Base-by-base conservation (phyloP, 2,113 vertebrate genomes). In the Bubo blakistoni region DNA sequence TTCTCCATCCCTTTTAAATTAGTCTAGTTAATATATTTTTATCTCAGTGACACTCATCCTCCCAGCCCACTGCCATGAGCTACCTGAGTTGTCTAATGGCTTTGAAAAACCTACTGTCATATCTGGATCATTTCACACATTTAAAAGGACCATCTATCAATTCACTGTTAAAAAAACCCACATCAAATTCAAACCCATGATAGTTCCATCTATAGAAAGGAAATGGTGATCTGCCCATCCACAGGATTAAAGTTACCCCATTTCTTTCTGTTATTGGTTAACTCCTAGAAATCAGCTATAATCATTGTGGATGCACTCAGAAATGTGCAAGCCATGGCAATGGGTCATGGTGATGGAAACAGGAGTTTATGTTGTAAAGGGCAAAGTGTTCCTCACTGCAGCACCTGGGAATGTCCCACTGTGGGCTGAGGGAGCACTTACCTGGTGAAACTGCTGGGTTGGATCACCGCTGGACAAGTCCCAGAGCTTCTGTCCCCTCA, bases 71-170 rank as follows among this genome's bases (percentile, higher is more conserved):
- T 71, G 57, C 38, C 40, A 66, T 47, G 61, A 86, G 47, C 62
- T 79, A 92, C 66, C 49, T 1, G 42, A 83, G 44, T 54, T 86
- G 42, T 73, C 49, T 80, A 76, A 94, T 7, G 38, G 49, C 92
- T 97, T 92, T 95, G 96, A 95, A 94, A 89, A 94, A 42, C 63
- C 52, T 49, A 16, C 77, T 84, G 40, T 82, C 82, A 24, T 65
- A n/a, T 63, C 86, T 86, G 76, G 72, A 94, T 89, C 52, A 46
- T 79, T 88, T 89, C 73, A 73, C 34, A 69, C 46, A 51, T 80
- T 87, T 71, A n/a, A 96, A 96, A 94, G 47, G 34, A 83, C 72
- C 38, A 51, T 83, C 63, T 78, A 76, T 91, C 65, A 86, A 80
- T 87, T 54, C 32, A 7, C 21, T 40, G 34, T 81, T 89, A 52